Evolutionary conservation across 2,113 vertebrate species (phyloP).

Genomic region (Chamaetylas fuelleborni): DNA sequence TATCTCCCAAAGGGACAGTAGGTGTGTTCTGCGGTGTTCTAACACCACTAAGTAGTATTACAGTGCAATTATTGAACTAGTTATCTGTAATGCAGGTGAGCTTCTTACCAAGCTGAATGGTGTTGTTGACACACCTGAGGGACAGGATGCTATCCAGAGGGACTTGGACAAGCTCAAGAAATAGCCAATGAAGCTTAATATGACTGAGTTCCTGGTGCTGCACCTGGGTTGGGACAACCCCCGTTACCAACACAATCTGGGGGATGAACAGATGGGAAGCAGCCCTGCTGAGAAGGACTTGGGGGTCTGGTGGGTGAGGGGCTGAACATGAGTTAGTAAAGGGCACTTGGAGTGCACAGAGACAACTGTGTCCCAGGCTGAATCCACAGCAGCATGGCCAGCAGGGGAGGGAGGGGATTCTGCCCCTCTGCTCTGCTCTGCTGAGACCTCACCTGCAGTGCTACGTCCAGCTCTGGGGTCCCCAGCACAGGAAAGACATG

Average conservation of each 20-base stretch:
- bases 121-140: neutral
- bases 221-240: fast-evolving
- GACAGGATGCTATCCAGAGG: neutral
- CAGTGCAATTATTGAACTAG: neutral
- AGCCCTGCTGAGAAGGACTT: neutral
- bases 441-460: neutral
- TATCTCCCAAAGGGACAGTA: neutral
- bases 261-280: fast-evolving
- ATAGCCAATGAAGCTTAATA: neutral
- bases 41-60: fast-evolving
- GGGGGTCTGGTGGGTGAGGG: neutral
- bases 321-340: neutral
- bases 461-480: neutral
- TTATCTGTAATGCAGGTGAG: neutral
- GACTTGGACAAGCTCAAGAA: neutral
- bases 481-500: neutral
- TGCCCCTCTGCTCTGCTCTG: neutral
- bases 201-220: too few species aligned
- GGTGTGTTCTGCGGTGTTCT: neutral
- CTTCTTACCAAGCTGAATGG: neutral
- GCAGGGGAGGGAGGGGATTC: neutral
- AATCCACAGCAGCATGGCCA: fast-evolving
- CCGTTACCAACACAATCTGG: fast-evolving
- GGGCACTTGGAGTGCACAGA: neutral
- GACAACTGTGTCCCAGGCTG: fast-evolving